Conservation (phyloP, 2,888 invertebrate genomes). For the Drosophila atripex region DNA sequence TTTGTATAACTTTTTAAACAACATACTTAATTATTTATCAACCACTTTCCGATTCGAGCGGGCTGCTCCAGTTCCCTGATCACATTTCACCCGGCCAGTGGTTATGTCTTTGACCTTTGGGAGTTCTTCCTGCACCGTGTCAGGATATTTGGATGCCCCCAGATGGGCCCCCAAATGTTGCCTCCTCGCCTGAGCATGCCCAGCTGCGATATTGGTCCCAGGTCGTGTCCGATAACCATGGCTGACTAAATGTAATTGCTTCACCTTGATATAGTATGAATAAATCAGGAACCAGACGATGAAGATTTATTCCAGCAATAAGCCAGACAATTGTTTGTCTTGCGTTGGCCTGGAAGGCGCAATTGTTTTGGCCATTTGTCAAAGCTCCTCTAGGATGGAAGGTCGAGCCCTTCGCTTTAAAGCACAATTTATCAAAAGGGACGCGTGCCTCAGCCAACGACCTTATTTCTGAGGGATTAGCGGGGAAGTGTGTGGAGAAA, state of each 20-base stretch:
- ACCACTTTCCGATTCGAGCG: not conserved
- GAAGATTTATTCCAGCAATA: slow-evolving; percentile 77
- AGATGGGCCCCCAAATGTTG: not conserved
- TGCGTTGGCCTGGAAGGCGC: slow-evolving; percentile 57
- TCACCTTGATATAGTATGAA: slow-evolving; percentile 50
- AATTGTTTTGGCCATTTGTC: slow-evolving; percentile 68
- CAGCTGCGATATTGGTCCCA: slow-evolving; percentile 25
- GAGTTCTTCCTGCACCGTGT: slow-evolving; percentile 13
- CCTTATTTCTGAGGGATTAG: slow-evolving; percentile 18
- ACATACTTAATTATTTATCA: not conserved
- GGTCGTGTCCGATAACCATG: slow-evolving; percentile 19
- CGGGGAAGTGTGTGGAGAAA: slow-evolving; percentile 12
- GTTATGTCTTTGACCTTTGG: slow-evolving; percentile 17
- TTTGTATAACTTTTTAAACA: not conserved
- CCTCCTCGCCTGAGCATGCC: slow-evolving; percentile 7
- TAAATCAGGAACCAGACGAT: slow-evolving; percentile 64
- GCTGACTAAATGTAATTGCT: slow-evolving; percentile 69
- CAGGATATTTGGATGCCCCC: slow-evolving; percentile 11
- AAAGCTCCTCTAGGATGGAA: slow-evolving; percentile 41
- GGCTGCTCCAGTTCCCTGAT: slow-evolving; percentile 27
- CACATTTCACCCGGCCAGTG: slow-evolving; percentile 1
- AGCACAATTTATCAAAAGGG: slow-evolving; percentile 76
- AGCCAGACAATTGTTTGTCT: slow-evolving; percentile 50
- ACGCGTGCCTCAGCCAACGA: slow-evolving; percentile 63
- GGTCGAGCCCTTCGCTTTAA: slow-evolving; percentile 55